Conservation (phyloP, 2,888 invertebrate species). For the Nowickia ferox region DNA sequence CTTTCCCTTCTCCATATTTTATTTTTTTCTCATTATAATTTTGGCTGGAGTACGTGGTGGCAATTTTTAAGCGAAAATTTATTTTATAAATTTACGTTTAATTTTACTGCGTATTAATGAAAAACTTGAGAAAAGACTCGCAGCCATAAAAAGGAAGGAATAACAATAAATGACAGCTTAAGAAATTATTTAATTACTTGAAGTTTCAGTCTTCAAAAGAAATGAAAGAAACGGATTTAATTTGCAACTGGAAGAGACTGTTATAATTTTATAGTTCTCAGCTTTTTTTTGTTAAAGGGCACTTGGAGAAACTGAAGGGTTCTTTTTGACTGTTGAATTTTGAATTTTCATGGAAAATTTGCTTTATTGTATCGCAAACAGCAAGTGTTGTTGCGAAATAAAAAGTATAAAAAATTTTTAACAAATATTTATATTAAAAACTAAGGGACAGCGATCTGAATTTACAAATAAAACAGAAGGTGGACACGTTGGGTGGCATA, state of each 20-base stretch:
- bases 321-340: background rate
- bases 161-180: slow-evolving; percentile 46
- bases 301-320: background rate
- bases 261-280: background rate
- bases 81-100: background rate
- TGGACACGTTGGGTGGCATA: too few species aligned
- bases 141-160: slow-evolving; percentile 3
- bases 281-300: background rate
- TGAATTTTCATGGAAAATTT: background rate
- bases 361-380: background rate
- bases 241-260: background rate
- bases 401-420: background rate
- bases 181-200: slow-evolving; percentile 33
- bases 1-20: slow-evolving; percentile 1
- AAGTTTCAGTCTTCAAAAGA: slow-evolving; percentile 9
- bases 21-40: background rate
- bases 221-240: background rate
- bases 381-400: background rate
- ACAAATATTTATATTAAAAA: too few species aligned
- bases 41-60: background rate
- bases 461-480: too few species aligned
- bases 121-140: slow-evolving; percentile 4
- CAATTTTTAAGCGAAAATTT: slow-evolving; percentile 4
- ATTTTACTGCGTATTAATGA: slow-evolving; percentile 17
- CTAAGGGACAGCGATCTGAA: too few species aligned